Conservation (phyloP, 2,113 vertebrate genomes). For the Otolemur garnettii region DNA sequence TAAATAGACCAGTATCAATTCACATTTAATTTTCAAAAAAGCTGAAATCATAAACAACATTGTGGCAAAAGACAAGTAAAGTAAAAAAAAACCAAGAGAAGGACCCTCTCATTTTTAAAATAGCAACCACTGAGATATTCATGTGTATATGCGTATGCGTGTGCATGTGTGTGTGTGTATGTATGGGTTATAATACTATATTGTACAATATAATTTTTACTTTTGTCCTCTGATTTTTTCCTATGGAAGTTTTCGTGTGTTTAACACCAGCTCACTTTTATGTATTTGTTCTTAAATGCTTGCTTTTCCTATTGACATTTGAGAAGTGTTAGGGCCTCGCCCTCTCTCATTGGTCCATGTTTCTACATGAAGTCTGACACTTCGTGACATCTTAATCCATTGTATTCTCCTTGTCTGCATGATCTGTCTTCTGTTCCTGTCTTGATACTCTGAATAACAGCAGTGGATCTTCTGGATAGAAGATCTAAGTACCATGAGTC, state of each 20-base stretch:
- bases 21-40: background rate
- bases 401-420: conserved; percentile 13
- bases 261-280: background rate
- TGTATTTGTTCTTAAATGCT: background rate
- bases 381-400: conserved; percentile 15
- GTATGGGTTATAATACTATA: background rate
- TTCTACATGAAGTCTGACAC: background rate
- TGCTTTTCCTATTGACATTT: conserved; percentile 45
- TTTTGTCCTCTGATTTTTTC: background rate
- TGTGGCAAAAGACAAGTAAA: conserved; percentile 8
- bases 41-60: background rate
- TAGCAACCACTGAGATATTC: background rate
- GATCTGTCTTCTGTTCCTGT: background rate
- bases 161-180: too few species aligned
- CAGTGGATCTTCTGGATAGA: background rate
- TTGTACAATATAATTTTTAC: background rate
- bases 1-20: conserved; percentile 1
- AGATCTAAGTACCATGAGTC: background rate
- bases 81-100: background rate
- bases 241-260: background rate
- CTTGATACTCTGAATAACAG: background rate
- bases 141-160: background rate
- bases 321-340: background rate
- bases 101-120: background rate
- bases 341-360: background rate